Conservation (phyloP, 2,113 vertebrate species). For the Passer montanus region DNA sequence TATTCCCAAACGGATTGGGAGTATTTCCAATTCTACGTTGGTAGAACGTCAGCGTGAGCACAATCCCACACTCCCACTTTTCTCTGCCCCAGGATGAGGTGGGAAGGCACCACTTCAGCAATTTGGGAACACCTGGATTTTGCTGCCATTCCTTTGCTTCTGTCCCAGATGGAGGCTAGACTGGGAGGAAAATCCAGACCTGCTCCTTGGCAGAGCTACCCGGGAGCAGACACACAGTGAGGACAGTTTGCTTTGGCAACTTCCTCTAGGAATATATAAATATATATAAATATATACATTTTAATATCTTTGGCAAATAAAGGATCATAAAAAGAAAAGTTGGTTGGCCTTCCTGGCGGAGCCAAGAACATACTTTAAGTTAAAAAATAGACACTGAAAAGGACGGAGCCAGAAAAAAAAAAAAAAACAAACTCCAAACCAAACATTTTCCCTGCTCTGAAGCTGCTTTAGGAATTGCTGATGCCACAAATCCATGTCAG, state of each 20-base stretch:
- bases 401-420: neutral
- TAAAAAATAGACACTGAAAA: neutral
- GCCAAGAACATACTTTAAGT: neutral
- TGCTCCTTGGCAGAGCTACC: slow-evolving; percentile 22
- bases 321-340: neutral
- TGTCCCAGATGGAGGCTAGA: neutral
- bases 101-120: neutral
- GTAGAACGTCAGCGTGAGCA: rapidly evolving
- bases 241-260: slow-evolving; percentile 40
- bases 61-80: rapidly evolving
- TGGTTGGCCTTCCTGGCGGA: neutral
- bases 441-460: neutral
- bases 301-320: slow-evolving; percentile 19
- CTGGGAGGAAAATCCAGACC: neutral
- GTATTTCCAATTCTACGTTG: rapidly evolving
- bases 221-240: neutral
- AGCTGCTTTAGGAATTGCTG: neutral
- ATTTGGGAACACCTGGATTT: neutral
- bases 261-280: neutral
- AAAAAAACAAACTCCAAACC: neutral
- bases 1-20: neutral
- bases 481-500: neutral
- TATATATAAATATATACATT: neutral
- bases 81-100: neutral
- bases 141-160: neutral